These are phyloP conservation scores for Pegea sp. DNA, from an alignment of 23 tunicate genomes.

Conservation along the genomic window DNA sequence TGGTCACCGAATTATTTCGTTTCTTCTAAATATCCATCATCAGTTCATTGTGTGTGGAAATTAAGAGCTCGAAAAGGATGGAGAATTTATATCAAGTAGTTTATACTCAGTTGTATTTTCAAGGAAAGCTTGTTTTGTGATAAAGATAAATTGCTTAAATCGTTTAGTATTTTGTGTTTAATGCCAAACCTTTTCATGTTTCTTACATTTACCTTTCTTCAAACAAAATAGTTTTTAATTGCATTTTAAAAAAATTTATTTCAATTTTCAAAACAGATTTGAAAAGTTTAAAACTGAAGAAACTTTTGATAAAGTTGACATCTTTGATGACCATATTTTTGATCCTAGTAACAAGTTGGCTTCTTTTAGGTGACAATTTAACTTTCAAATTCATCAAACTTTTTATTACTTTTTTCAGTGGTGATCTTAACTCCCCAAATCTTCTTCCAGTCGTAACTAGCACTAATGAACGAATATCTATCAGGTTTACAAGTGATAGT, in stretches of 20 bases:
- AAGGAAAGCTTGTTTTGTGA: too few relatives aligned
- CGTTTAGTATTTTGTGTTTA: too few relatives aligned
- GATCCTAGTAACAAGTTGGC: conserved; percentile 20
- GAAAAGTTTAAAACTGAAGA: conserved; percentile 35
- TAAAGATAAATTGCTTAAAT: too few relatives aligned
- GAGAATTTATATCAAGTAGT: conserved; percentile 11
- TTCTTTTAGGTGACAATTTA: conserved; percentile 16
- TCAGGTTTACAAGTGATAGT: conserved; percentile 32
- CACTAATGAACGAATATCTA: conserved; percentile 43
- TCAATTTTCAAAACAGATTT: too few relatives aligned
- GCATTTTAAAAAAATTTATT: too few relatives aligned
- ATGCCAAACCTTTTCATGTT: not conserved
- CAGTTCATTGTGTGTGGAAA: conserved; percentile 27
- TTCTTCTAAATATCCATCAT: conserved; percentile 9
- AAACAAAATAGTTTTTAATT: not conserved
- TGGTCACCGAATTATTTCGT: conserved; percentile 49
- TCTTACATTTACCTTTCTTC: not conserved
- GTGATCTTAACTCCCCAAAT: not conserved
- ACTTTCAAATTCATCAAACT: not conserved
- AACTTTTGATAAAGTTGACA: conserved; percentile 30
- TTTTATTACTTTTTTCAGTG: conserved; percentile 6
- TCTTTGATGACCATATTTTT: conserved; percentile 34
- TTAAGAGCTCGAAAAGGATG: conserved; percentile 43
- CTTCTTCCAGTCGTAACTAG: conserved; percentile 26
- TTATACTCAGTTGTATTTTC: too few relatives aligned